Evolutionary conservation across 1,140 invertebrate species (phyloP).

Genomic region (Gyrodactylus bullatarudis): DNA sequence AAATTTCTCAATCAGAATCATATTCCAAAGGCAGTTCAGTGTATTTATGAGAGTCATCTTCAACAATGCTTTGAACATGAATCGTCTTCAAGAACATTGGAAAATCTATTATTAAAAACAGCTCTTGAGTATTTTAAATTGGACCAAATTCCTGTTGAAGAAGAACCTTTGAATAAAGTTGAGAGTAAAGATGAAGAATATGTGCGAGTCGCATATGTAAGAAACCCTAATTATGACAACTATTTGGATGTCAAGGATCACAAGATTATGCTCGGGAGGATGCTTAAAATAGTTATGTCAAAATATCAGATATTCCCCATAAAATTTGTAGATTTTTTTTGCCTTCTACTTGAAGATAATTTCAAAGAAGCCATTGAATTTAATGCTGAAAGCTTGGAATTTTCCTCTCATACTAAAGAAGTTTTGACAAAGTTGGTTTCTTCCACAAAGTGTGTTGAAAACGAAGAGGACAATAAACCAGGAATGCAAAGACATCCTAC

Average conservation of each 20-base stretch:
- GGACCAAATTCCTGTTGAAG: neutral
- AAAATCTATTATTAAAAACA: neutral
- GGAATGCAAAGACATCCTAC: neutral
- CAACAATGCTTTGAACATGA: neutral
- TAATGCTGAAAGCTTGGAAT: neutral
- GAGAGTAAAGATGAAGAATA: neutral
- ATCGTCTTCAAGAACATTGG: neutral
- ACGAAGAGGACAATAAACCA: neutral
- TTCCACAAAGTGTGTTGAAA: neutral
- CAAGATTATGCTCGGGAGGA: neutral
- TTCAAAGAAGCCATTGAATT: neutral
- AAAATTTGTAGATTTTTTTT: neutral
- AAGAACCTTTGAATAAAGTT: neutral
- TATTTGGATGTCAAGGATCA: neutral
- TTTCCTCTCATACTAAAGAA: neutral
- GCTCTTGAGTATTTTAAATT: neutral
- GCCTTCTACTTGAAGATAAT: neutral
- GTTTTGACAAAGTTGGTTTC: neutral
- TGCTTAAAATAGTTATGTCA: neutral
- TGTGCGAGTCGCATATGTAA: neutral
- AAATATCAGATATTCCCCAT: neutral
- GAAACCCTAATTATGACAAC: neutral
- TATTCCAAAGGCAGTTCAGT: neutral
- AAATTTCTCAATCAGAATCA: neutral
- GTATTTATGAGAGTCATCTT: neutral